These are phyloP conservation scores for Horisme vitalbata DNA, from an alignment of 2,888 invertebrate genomes.

Conservation along the genomic window DNA sequence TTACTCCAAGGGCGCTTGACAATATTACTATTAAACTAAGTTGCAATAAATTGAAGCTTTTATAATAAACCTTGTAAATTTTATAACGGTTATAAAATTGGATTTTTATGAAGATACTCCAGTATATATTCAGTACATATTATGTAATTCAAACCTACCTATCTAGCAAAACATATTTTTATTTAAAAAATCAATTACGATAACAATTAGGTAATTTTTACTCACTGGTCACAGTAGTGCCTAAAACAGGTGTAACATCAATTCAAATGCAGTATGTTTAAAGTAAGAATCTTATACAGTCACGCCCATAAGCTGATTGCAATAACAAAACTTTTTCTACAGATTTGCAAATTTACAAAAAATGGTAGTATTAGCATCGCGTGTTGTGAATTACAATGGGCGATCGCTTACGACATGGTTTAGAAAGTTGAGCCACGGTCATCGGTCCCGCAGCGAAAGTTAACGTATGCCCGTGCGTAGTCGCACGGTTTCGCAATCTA, in stretches of 20 bases:
- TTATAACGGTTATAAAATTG: constrained; percentile 24
- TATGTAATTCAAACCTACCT: no score
- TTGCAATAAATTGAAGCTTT: constrained; percentile 18
- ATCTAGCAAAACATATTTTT: no score
- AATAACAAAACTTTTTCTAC: constrained; percentile 58
- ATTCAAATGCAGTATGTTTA: no score
- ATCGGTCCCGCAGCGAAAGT: constrained; percentile 78
- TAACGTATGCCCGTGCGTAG: constrained; percentile 60
- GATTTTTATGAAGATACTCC: constrained; percentile 10
- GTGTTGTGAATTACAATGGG: constrained; percentile 76
- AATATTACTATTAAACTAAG: constrained; percentile 17
- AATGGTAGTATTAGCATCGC: constrained; percentile 69
- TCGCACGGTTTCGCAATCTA: constrained; percentile 51
- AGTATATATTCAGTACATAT: background rate
- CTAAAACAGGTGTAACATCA: no score
- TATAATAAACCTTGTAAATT: constrained; percentile 25
- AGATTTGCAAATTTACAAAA: constrained; percentile 64
- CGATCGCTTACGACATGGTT: constrained; percentile 74
- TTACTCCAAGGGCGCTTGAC: constrained; percentile 17
- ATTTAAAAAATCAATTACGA: no score
- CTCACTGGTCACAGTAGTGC: no score
- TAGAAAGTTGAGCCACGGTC: constrained; percentile 81
- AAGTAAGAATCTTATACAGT: background rate
- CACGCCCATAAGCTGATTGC: constrained; percentile 8
- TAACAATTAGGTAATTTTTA: no score